Conservation (phyloP, 2,797 vertebrate species). For the Lithobates sylvaticus region DNA sequence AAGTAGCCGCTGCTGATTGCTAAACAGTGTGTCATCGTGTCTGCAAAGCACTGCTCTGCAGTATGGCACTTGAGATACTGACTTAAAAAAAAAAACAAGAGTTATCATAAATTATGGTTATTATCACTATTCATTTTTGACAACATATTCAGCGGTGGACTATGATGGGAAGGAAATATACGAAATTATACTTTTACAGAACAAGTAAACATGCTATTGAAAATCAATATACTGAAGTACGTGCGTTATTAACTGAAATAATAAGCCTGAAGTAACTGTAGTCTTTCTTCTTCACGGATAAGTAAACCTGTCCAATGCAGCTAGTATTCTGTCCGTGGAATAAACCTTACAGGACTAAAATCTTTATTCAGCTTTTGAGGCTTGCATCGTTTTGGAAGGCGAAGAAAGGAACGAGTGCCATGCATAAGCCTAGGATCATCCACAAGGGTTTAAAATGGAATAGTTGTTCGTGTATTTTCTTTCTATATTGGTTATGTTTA, state of each 20-base stretch:
- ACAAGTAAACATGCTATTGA: slow-evolving; percentile 34
- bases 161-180: slow-evolving; percentile 29
- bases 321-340: not conserved
- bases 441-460: no score
- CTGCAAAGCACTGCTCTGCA: not conserved
- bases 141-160: not conserved
- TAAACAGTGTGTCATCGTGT: slow-evolving; percentile 40
- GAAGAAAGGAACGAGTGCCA: no score
- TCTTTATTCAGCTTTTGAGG: not conserved
- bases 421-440: no score
- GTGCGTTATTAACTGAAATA: slow-evolving; percentile 30
- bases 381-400: not conserved
- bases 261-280: slow-evolving; percentile 18
- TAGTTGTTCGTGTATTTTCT: no score
- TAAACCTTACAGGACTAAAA: not conserved
- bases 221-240: slow-evolving; percentile 23
- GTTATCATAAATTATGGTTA: slow-evolving; percentile 46
- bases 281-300: slow-evolving; percentile 16
- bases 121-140: slow-evolving; percentile 39
- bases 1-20: slow-evolving; percentile 40
- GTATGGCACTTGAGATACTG: slow-evolving; percentile 26
- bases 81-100: slow-evolving; percentile 28
- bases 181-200: slow-evolving; percentile 24
- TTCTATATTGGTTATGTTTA: no score
- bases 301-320: slow-evolving; percentile 20